Evolutionary conservation across 2,113 vertebrate genomes (phyloP).

Genomic region (Pituophis catenifer): DNA sequence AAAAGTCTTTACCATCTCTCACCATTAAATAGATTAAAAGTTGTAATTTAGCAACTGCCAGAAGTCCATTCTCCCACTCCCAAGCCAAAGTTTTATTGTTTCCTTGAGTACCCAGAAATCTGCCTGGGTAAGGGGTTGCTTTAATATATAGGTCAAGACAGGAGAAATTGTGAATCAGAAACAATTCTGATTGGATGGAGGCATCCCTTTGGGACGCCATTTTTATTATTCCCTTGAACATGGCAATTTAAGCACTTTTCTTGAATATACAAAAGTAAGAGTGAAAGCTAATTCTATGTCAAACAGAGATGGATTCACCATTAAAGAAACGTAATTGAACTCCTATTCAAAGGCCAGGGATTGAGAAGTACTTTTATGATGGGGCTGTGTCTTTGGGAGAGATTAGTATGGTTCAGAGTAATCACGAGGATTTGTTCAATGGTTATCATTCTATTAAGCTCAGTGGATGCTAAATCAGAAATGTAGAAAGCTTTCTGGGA

Average conservation of each 20-base stretch:
- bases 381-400: background rate
- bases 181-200: background rate
- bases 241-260: background rate
- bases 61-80: background rate
- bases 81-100: background rate
- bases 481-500: background rate
- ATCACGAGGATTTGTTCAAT: background rate
- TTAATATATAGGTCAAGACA: background rate
- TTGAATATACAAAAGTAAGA: background rate
- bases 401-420: background rate
- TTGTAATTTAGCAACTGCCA: background rate
- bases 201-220: background rate
- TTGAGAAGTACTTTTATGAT: background rate
- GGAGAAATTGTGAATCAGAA: background rate
- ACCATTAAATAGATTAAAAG: background rate
- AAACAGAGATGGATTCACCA: background rate
- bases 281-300: background rate
- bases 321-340: background rate
- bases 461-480: constrained; percentile 14
- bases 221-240: background rate
- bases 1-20: background rate
- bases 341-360: background rate
- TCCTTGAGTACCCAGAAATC: background rate
- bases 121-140: background rate
- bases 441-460: constrained; percentile 6